Evolutionary conservation across 2,797 vertebrate genomes (phyloP).

Genomic region (Microcaecilia unicolor): DNA sequence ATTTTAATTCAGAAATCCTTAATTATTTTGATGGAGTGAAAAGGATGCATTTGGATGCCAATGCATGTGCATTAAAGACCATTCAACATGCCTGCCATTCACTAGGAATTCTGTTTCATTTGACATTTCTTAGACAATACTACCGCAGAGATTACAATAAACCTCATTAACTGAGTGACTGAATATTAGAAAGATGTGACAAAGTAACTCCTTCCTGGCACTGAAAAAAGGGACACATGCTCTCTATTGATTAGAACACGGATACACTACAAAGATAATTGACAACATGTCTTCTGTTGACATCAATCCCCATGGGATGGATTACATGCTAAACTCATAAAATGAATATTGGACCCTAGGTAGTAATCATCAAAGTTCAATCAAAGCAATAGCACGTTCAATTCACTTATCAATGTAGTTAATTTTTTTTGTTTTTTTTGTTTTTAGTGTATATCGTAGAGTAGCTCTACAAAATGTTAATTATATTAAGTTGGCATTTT

Average conservation of each 20-base stretch:
- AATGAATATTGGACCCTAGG: constrained; percentile 13
- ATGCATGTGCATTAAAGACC: constrained; percentile 6
- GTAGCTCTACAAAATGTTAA: too few species aligned
- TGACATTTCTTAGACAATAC: constrained; percentile 1
- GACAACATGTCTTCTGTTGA: constrained; percentile 11
- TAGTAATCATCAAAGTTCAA: background rate
- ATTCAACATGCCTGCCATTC: constrained; percentile 15
- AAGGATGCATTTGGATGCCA: background rate
- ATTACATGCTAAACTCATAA: constrained; percentile 9
- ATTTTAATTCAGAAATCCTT: constrained; percentile 5
- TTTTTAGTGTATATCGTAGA: too few species aligned
- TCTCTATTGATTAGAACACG: constrained; percentile 32
- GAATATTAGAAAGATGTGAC: constrained; percentile 15
- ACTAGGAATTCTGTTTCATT: background rate
- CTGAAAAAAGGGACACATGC: constrained; percentile 16
- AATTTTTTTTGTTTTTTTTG: too few species aligned
- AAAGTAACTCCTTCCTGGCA: constrained; percentile 17
- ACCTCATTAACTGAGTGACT: constrained; percentile 19
- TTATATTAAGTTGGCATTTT: too few species aligned
- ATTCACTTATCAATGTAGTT: too few species aligned
- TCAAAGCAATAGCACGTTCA: too few species aligned
- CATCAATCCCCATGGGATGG: constrained; percentile 10
- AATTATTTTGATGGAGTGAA: background rate
- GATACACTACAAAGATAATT: constrained; percentile 28
- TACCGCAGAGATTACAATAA: constrained; percentile 7